A percentile compares a stretch with the other conserved stretches of the same genome.
Conservation (phyloP, 92 coral and sea anemone genomes). For the Galaxea fascicularis region DNA sequence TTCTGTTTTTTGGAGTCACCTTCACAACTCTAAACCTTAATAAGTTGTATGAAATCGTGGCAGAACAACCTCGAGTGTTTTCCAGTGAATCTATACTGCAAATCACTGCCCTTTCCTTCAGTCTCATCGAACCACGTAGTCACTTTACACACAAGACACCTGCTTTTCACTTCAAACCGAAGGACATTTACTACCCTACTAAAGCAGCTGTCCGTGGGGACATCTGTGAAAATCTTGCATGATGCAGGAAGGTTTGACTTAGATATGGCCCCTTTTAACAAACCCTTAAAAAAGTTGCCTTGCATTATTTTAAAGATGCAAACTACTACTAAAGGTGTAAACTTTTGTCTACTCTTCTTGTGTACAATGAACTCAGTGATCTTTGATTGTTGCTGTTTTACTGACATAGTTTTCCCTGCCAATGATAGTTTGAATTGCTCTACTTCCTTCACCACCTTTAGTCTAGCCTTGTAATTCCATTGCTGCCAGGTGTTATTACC, state of each 20-base stretch:
- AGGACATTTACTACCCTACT: slow-evolving; percentile 48
- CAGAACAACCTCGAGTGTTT: slow-evolving; percentile 58
- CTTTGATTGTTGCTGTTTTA: slow-evolving; percentile 55
- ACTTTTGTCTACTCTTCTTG: slow-evolving; percentile 63
- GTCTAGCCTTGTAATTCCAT: slow-evolving; percentile 60
- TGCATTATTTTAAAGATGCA: no score
- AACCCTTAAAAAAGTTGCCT: slow-evolving; percentile 63
- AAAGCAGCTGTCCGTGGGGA: slow-evolving; percentile 64
- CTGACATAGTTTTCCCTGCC: slow-evolving; percentile 26
- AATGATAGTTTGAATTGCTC: slow-evolving; percentile 38
- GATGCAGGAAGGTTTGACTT: slow-evolving; percentile 54
- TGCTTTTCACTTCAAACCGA: slow-evolving; percentile 50
- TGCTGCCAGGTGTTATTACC: slow-evolving; percentile 59
- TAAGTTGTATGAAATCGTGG: slow-evolving; percentile 48
- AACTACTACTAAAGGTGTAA: slow-evolving; percentile 62
- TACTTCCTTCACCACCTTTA: slow-evolving; percentile 47
- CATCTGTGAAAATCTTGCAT: slow-evolving; percentile 55
- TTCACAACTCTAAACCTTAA: slow-evolving; percentile 42
- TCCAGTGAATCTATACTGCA: slow-evolving; percentile 60
- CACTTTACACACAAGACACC: slow-evolving; percentile 32
- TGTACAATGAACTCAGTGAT: slow-evolving; percentile 66
- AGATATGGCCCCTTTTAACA: slow-evolving; percentile 73
- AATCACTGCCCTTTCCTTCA: slow-evolving; percentile 42
- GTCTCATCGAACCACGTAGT: slow-evolving; percentile 67
- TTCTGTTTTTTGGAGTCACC: slow-evolving; percentile 40